Evolutionary conservation across 2,888 invertebrate species (phyloP), one percentile per base, ranked within the genome.

Genomic region (Amphipyra tragopoginis): DNA sequence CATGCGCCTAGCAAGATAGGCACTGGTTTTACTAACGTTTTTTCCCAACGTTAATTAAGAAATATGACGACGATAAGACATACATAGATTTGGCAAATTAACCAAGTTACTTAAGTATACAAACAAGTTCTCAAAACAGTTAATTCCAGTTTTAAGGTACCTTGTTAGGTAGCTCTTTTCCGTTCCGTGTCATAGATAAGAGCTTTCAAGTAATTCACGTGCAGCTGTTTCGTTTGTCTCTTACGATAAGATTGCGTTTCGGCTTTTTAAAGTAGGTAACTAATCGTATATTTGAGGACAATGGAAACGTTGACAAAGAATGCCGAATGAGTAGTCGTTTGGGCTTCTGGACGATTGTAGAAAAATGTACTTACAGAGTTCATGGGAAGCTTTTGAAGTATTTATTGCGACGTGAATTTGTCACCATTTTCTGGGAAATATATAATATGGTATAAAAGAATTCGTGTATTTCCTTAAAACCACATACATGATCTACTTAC

Each of bases 171-270:
- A 74, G 63, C 57, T 59, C 52, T 51, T 63, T 71, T 61, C 78
- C 72, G 59, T 61, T 57, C 38, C 67, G 10, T 63, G 65, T 65
- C 60, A 58, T 6, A 65, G 75, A 76, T 76, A 78, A 76, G 59
- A 47, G 34, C 40, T 61, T 78, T 75, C 67, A 57, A 67, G 67
- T 72, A 71, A 62, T 75, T 67, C 48, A 60, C 26, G 50, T 61
- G 64, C 61, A 59, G 63, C 75, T 56, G 75, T 78, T 66, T 26
- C 40, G 56, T 67, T 61, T 67, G 75, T 43, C 59, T 73, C 50
- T 62, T 47, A 48, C 33, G 79, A 76, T 76, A 76, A 76, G 75
- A 78, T 75, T 72, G 62, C 56, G 36, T 48, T 69, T 52, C 33
- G 62, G 51, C 29, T 68, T 63, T 69, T 71, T 71, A 54, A 54